A percentile compares a stretch with the other conserved stretches of the same genome.
phyloP scores from a whole-genome alignment of 2,888 invertebrate genomes.

The Marronus borbonicus region DNA sequence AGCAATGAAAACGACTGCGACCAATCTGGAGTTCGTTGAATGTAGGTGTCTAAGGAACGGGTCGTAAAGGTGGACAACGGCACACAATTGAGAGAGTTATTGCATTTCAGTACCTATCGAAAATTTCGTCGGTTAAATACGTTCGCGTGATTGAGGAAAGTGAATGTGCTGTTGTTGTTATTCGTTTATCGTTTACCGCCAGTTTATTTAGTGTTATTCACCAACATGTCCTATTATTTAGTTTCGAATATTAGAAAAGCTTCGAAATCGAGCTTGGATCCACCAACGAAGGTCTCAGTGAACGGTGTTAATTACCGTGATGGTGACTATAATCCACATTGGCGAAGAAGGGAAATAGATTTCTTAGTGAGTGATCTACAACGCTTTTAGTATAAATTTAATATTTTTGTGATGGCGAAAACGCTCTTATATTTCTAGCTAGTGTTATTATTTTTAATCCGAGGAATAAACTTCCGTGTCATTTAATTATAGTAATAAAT shows the following conservation, averaged over 20 bases:
- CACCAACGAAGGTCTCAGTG: slow-evolving; percentile 5
- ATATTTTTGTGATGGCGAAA: neutral
- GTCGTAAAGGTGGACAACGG: slow-evolving; percentile 39
- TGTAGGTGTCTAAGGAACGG: slow-evolving; percentile 41
- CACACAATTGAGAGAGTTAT: slow-evolving; percentile 44
- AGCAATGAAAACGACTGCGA: slow-evolving; percentile 34
- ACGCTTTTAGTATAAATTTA: neutral
- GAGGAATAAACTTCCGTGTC: neutral
- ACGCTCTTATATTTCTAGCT: neutral
- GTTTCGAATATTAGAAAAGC: slow-evolving; percentile 35
- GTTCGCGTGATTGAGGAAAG: slow-evolving; percentile 16
- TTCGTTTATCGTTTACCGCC: neutral
- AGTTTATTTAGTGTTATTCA: neutral
- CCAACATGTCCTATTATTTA: slow-evolving; percentile 14
- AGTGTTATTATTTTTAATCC: neutral
- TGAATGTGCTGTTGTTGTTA: slow-evolving; percentile 31
- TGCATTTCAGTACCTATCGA: slow-evolving; percentile 43
- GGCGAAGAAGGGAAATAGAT: slow-evolving; percentile 35
- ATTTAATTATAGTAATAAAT: neutral
- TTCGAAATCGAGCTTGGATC: slow-evolving; percentile 11
- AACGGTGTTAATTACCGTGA: slow-evolving; percentile 35
- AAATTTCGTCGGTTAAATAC: slow-evolving; percentile 43
- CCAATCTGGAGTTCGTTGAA: slow-evolving; percentile 42
- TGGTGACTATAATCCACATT: slow-evolving; percentile 21
- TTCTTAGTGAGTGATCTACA: slow-evolving; percentile 23